Evolutionary conservation across 1,140 invertebrate species (phyloP), one percentile per base, ranked within the genome.

Genomic region (Lethrus apterus): DNA sequence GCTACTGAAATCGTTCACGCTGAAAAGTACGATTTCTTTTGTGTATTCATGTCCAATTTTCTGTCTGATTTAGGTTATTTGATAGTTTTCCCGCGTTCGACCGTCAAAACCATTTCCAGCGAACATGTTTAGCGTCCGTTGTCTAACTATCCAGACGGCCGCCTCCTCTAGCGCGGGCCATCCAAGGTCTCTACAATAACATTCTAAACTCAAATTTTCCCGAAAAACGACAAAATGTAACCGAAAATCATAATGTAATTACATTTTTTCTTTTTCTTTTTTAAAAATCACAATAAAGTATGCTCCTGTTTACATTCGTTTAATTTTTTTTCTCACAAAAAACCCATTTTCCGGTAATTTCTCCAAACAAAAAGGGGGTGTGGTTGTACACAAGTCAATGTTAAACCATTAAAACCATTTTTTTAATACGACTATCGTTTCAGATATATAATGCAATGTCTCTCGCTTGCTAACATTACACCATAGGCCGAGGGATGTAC

Each of bases 71-170:
- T 51, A 54, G 48, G 53, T 54, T 58, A 55, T 56, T 48, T 50
- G 33, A 43, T 56, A 48, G 44, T 62, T 62, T 63, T 62, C 60
- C 60, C 63, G 61, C 61, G 57, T 65, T 55, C 35, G 46, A 51
- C 38, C 55, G 53, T 55, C 57, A 56, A 57, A 57, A 48, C 46
- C 52, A 55, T 51, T 54, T 42, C 46, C 55, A 60, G 38, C 44
- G 46, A 52, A 50, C 48, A 50, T 51, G 36, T 58, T 42, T 48
- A 56, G 56, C 54, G 56, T 53, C 56, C 58, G 58, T 59, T 59
- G 57, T 55, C 48, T 56, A 40, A 45, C 58, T 56, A 44, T 55
- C 56, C 56, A 43, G 33, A 51, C 44, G 41, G 51, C 43, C 30
- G 47, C 42, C 35, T n/a, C n/a, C n/a, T 46, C 40, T 50, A 56